A percentile compares a stretch with the other conserved stretches of the same genome.
Conservation (phyloP, 2,797 vertebrate species). For the Acanthis flammea region DNA sequence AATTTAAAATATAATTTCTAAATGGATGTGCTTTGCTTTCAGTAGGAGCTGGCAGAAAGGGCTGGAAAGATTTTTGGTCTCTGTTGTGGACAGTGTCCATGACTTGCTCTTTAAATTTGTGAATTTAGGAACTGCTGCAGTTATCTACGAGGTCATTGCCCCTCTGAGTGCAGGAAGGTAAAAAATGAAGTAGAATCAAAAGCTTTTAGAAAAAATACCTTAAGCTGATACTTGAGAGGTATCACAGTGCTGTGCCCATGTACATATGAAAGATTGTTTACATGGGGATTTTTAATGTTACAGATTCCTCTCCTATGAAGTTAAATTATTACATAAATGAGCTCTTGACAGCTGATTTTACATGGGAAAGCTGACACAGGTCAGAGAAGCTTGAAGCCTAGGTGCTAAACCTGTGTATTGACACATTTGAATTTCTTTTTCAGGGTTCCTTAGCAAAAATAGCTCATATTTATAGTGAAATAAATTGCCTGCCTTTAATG, state of each 20-base stretch:
- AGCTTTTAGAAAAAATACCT: neutral
- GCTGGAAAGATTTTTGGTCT: neutral
- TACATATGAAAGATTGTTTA: neutral
- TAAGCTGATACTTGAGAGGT: neutral
- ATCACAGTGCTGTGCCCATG: neutral
- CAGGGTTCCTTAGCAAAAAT: neutral
- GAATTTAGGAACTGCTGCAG: neutral
- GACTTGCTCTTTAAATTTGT: neutral
- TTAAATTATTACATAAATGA: neutral
- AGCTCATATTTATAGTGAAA: slow-evolving; percentile 1
- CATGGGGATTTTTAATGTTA: neutral
- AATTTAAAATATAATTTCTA: neutral
- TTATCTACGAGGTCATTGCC: neutral
- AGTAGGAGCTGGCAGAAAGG: neutral
- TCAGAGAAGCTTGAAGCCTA: neutral
- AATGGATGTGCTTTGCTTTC: neutral
- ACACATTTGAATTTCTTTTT: neutral
- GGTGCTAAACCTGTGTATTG: neutral
- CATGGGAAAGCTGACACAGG: neutral
- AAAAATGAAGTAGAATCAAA: neutral
- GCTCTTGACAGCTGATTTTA: neutral
- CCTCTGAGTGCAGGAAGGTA: neutral
- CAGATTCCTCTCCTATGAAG: neutral
- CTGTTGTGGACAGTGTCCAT: neutral
- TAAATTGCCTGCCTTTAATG: neutral